Evolutionary conservation across 2,888 invertebrate species (phyloP), one percentile per base, ranked within the genome.

Genomic region (Agonopterix heracliana): DNA sequence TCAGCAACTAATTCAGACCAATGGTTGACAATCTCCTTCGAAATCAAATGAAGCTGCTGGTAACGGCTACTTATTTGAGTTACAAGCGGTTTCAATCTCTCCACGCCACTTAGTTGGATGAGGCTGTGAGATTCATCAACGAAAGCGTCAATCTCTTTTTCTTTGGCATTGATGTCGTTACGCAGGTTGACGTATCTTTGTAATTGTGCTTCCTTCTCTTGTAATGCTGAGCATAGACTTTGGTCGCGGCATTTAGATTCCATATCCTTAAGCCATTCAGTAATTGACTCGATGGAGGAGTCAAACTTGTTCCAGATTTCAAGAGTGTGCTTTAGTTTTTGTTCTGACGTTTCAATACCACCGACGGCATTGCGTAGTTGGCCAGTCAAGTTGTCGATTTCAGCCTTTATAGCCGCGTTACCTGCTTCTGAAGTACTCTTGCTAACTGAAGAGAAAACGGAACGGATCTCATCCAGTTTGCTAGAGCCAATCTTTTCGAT

Each of bases 281-380:
- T 94, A 35, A 96, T 91, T 17, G 91, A 90, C 57, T 97, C 96
- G 42, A 96, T 89, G 34, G 93, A 92, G 43, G 91, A 90, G 71
- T 98, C 98, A 76, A 97, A 98, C 52, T 93, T 93, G 59, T 93
- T 91, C 98, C 98, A 98, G 71, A 95, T 94, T 46, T 92, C 90
- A 1, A 96, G 79, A 0, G 94, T 92, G 52, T 92, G 90, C 55
- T 93, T 92, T 51, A 96, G 92, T 66, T 94, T 95, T 26, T 91
- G 91, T 66, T 94, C 92, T 7, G 93, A 92, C 34, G 90, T 89
- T 63, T 91, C 91, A 51, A 95, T 92, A 59, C 92, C 91, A 47
- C 89, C 84, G 43, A 93, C 87, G 66, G 94, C 92, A 60, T 92
- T 92, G 44, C 91, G 91, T 52, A 95, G 86, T 47, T 91, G 91